A percentile compares a stretch with the other conserved stretches of the same genome.
Evolutionary conservation across 2,797 vertebrate genomes (phyloP).

Genomic region (Tadarida brasiliensis): DNA sequence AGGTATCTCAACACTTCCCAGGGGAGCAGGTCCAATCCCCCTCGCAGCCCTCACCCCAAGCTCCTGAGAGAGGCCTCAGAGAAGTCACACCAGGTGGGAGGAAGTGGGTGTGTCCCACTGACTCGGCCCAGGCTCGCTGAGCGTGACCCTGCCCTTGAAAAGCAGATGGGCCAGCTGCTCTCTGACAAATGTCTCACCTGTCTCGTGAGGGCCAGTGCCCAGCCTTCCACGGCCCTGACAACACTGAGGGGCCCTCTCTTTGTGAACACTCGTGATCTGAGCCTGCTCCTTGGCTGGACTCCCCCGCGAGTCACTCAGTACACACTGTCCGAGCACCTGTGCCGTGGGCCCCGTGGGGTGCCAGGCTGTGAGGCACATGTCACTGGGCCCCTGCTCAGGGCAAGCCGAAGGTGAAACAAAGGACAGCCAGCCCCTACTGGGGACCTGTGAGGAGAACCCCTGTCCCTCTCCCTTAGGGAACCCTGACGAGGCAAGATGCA

Average conservation of each 20-base stretch:
- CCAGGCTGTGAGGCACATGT: too few relatives aligned
- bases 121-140: accelerated
- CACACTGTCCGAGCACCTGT: too few relatives aligned
- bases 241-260: neutral
- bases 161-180: neutral
- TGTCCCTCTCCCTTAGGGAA: neutral
- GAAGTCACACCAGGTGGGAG: neutral
- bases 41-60: neutral
- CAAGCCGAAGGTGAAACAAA: neutral
- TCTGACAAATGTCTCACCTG: neutral
- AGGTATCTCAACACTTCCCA: accelerated
- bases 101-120: neutral
- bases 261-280: neutral
- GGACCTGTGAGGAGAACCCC: accelerated
- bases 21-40: accelerated
- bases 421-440: neutral
- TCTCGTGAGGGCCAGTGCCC: accelerated
- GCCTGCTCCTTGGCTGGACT: neutral
- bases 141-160: neutral
- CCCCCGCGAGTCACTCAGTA: accelerated
- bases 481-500: accelerated
- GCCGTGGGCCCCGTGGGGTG: accelerated
- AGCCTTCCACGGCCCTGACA: neutral
- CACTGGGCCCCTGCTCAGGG: too few relatives aligned
- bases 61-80: neutral